phyloP scores from a whole-genome alignment of 2,797 vertebrate species.

The Onychomys torridus region DNA sequence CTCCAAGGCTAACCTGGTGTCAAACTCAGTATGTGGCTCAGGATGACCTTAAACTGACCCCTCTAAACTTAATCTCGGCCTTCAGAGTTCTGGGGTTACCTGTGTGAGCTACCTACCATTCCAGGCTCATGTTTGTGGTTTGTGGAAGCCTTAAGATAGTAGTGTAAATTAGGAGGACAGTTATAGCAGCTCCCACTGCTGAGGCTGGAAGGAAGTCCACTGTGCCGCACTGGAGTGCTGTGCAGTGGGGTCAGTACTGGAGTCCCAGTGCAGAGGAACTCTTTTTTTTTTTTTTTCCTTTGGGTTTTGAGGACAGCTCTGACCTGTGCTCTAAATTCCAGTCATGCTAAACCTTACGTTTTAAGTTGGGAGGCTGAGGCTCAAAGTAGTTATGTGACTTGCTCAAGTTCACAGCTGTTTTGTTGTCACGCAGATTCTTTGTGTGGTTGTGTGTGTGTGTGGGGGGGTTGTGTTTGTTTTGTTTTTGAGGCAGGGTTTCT shows the following conservation, averaged over 20 bases:
- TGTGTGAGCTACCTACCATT: not conserved
- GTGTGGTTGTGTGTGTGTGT: not conserved
- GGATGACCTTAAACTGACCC: not conserved
- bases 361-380: not conserved
- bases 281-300: not conserved
- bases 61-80: not conserved
- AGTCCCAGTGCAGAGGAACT: not conserved
- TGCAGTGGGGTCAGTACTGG: not conserved
- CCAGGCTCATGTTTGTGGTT: not conserved
- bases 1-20: not conserved
- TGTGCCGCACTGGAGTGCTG: not conserved
- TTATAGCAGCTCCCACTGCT: not conserved
- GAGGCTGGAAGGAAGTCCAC: not conserved
- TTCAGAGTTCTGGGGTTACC: not conserved
- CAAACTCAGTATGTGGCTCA: not conserved
- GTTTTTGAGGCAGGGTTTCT: not conserved
- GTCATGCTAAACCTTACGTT: not conserved
- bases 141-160: slow-evolving; percentile 50
- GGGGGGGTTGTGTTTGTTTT: not conserved
- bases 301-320: not conserved
- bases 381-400: not conserved
- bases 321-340: not conserved
- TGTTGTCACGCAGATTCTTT: not conserved
- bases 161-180: not conserved
- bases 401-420: not conserved